Conservation (phyloP, 2,113 vertebrate genomes). For the Coryphaenoides rupestris region DNA sequence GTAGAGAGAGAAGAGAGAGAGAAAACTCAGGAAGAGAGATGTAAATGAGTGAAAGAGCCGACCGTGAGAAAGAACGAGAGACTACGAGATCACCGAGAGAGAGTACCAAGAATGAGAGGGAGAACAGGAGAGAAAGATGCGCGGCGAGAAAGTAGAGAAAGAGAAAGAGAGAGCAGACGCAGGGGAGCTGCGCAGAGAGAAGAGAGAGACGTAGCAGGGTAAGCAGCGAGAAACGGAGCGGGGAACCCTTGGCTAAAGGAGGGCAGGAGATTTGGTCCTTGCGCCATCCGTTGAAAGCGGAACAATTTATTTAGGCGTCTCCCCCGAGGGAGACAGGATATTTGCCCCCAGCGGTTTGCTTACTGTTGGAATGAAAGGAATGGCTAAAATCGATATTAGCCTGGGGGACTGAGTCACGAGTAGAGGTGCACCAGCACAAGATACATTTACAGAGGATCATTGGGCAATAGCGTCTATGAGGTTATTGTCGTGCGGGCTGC, state of each 20-base stretch:
- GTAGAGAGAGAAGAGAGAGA: too few species aligned
- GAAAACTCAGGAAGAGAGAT: too few species aligned
- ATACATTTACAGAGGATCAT: too few species aligned
- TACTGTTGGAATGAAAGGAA: conserved; percentile 88
- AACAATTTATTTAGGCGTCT: conserved; percentile 92
- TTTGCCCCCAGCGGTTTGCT: conserved; percentile 84
- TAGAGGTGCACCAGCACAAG: too few species aligned
- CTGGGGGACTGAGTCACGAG: too few species aligned
- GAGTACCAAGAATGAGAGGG: conserved; percentile 12
- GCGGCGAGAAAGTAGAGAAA: conserved; percentile 17
- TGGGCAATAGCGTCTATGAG: too few species aligned
- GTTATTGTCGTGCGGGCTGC: too few species aligned
- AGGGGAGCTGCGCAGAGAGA: too few species aligned
- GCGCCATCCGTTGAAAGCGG: conserved; percentile 82
- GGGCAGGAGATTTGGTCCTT: conserved; percentile 88
- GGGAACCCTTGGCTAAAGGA: conserved; percentile 66
- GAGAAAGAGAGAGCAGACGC: conserved; percentile 19
- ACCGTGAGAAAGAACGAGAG: neutral
- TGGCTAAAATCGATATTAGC: conserved; percentile 82
- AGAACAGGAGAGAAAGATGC: conserved; percentile 3
- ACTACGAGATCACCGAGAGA: neutral
- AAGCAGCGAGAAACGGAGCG: conserved; percentile 11
- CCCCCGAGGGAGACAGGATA: conserved; percentile 86
- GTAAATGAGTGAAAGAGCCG: too few species aligned
- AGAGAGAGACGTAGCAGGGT: conserved; percentile 7